phyloP scores from a whole-genome alignment of 2,113 vertebrate species.

The Erythrocebus patas region DNA sequence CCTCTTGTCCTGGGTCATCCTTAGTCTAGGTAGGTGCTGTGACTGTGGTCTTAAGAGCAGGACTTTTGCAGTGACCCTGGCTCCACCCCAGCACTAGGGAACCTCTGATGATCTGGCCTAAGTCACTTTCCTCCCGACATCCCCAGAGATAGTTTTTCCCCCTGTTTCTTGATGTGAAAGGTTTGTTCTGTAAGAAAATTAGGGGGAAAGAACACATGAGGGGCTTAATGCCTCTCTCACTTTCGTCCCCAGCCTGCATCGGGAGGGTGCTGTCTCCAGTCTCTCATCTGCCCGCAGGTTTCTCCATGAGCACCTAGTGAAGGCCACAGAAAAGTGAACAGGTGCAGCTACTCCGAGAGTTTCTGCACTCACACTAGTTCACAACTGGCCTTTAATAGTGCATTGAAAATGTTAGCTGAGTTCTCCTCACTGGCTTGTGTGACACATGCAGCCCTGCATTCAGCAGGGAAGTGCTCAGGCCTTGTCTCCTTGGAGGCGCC shows the following conservation, averaged over 20 bases:
- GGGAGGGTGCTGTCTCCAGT: neutral
- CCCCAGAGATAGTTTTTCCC: neutral
- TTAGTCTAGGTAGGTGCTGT: neutral
- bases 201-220: neutral
- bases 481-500: neutral
- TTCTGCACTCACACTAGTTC: neutral
- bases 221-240: neutral
- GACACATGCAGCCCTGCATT: neutral
- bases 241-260: neutral
- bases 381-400: neutral
- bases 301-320: neutral
- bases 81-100: neutral
- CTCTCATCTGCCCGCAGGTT: neutral
- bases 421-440: neutral
- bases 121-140: neutral
- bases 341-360: neutral
- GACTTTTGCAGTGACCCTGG: neutral
- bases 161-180: neutral
- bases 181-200: neutral
- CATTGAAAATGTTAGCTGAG: neutral
- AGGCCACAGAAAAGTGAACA: neutral
- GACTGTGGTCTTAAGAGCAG: neutral
- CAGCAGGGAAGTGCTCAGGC: neutral
- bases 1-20: neutral
- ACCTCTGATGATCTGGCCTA: neutral